Percentiles rank a stretch among this genome's conserved stretches.
phyloP scores from a whole-genome alignment of 2,888 invertebrate genomes.

The Sycophila texana region DNA sequence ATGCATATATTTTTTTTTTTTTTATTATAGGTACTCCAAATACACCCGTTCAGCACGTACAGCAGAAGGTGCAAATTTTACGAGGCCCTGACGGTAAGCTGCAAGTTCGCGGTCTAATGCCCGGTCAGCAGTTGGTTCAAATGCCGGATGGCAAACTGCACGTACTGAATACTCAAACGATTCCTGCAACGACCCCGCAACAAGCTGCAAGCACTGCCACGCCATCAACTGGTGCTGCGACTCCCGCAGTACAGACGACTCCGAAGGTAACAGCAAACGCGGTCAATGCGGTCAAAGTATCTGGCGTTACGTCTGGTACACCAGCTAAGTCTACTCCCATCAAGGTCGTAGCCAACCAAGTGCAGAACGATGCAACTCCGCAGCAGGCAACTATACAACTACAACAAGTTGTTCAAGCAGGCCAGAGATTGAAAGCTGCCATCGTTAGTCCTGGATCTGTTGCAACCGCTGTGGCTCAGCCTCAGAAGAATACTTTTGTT shows the following conservation, averaged over 20 bases:
- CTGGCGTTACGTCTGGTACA: constrained; percentile 59
- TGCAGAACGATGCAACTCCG: constrained; percentile 60
- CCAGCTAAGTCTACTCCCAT: constrained; percentile 60
- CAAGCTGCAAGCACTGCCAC: constrained; percentile 72
- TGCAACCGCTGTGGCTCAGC: constrained; percentile 60
- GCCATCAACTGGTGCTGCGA: constrained; percentile 55
- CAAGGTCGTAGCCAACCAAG: constrained; percentile 69
- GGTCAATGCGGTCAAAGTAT: constrained; percentile 57
- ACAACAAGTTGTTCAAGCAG: constrained; percentile 63
- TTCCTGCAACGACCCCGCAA: constrained; percentile 58
- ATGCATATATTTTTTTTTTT: background rate
- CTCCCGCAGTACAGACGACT: constrained; percentile 31
- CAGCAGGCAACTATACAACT: constrained; percentile 63
- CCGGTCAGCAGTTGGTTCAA: constrained; percentile 94
- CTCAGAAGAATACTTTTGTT: constrained; percentile 68
- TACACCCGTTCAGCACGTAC: constrained; percentile 72
- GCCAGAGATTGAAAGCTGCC: constrained; percentile 64
- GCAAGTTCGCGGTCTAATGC: constrained; percentile 92
- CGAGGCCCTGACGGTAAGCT: constrained; percentile 93
- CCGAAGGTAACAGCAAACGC: constrained; percentile 59
- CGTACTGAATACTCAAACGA: constrained; percentile 80
- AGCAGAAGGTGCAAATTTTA: constrained; percentile 92
- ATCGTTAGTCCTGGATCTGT: constrained; percentile 61
- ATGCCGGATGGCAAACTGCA: constrained; percentile 96
- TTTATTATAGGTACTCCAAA: constrained; percentile 61